Conservation (phyloP, 1,140 invertebrate species). For the Caenorhabditis latens region DNA sequence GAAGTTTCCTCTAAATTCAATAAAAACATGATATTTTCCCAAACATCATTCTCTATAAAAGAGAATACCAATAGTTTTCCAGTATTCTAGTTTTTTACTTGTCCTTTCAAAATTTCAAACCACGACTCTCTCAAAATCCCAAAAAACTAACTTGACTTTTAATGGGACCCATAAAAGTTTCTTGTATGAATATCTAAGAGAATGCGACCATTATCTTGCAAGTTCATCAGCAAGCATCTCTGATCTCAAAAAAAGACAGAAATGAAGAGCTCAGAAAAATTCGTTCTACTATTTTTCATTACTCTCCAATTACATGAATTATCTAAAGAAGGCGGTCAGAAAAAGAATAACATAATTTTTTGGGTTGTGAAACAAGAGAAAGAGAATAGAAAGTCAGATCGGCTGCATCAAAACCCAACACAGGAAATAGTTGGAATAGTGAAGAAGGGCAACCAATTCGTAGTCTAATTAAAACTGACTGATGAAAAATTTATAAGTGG, state of each 20-base stretch:
- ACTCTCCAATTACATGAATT: too few species aligned
- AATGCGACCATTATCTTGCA: constrained; percentile 30
- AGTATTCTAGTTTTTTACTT: neutral
- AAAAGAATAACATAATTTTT: neutral
- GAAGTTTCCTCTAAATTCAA: constrained; percentile 44
- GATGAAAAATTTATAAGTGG: constrained; percentile 27
- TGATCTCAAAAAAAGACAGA: neutral
- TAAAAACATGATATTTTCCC: constrained; percentile 42
- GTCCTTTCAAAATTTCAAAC: neutral
- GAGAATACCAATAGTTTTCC: neutral
- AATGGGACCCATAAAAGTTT: constrained; percentile 39
- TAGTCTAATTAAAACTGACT: constrained; percentile 48
- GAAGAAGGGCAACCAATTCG: constrained; percentile 46
- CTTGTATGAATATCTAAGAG: constrained; percentile 17
- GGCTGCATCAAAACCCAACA: constrained; percentile 24
- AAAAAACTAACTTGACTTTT: neutral
- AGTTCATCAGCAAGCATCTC: neutral
- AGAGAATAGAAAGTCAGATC: neutral
- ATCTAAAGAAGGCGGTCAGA: too few species aligned
- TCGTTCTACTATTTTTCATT: too few species aligned
- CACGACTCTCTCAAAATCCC: neutral
- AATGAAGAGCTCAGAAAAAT: too few species aligned
- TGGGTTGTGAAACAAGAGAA: neutral
- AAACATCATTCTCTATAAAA: neutral
- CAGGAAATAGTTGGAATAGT: constrained; percentile 52